Percentiles rank a stretch among this genome's conserved stretches.
Conservation (phyloP, 2,113 vertebrate genomes). For the Kobus ellipsiprymnus region DNA sequence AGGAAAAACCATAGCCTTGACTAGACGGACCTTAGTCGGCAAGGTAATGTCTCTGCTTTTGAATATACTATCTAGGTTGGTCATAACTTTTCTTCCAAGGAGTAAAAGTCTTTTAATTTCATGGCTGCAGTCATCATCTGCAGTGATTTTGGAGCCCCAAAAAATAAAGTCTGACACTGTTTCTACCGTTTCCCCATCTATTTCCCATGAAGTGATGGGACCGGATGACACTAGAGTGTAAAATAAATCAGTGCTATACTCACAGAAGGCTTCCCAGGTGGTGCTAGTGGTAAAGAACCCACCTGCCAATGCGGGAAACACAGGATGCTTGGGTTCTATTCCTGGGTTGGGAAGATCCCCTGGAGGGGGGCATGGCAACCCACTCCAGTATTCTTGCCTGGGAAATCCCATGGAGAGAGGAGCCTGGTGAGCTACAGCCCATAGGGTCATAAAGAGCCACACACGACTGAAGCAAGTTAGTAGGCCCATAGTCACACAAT, state of each 20-base stretch:
- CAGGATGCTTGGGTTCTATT: not conserved
- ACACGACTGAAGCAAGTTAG: not conserved
- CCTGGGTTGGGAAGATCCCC: not conserved
- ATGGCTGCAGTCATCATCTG: too few relatives aligned
- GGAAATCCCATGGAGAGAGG: not conserved
- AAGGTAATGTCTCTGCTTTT: too few relatives aligned
- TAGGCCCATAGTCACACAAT: not conserved
- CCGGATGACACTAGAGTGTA: not conserved
- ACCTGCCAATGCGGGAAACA: not conserved
- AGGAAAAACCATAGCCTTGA: too few relatives aligned
- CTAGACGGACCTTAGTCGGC: too few relatives aligned
- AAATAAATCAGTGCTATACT: not conserved
- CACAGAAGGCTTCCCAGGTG: not conserved
- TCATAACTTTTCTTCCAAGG: too few relatives aligned
- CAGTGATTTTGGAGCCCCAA: too few relatives aligned
- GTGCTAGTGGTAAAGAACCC: not conserved
- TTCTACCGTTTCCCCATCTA: too few relatives aligned
- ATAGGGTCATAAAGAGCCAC: not conserved
- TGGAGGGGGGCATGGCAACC: not conserved
- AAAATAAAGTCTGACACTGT: too few relatives aligned
- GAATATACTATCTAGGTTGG: too few relatives aligned
- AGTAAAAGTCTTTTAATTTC: too few relatives aligned
- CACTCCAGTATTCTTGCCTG: not conserved
- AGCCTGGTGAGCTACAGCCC: not conserved
- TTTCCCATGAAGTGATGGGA: too few relatives aligned